Evolutionary conservation across 2,888 invertebrate genomes (phyloP).

Genomic region (Hydropsyche betteni): DNA sequence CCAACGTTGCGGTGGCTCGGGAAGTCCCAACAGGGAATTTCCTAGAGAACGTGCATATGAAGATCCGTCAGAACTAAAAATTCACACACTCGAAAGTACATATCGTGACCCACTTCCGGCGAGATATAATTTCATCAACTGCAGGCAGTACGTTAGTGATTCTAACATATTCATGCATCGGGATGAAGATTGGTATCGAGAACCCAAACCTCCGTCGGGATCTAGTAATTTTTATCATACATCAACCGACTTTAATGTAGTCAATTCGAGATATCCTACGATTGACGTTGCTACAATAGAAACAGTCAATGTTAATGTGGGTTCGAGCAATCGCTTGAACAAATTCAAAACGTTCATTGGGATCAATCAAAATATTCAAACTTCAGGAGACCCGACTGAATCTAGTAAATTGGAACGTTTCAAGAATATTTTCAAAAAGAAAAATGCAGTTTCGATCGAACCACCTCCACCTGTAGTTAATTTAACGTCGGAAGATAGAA

Average conservation of each 20-base stretch:
- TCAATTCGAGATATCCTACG: conserved; percentile 42
- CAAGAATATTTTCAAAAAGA: conserved; percentile 40
- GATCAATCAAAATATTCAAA: conserved; percentile 39
- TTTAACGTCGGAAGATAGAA: conserved; percentile 34
- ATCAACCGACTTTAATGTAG: conserved; percentile 35
- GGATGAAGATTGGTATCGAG: conserved; percentile 49
- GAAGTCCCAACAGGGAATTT: conserved; percentile 1
- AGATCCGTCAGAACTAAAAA: conserved; percentile 44
- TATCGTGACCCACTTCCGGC: conserved; percentile 34
- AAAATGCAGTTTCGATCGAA: conserved; percentile 23
- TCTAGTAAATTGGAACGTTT: conserved; percentile 21
- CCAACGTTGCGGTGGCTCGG: conserved; percentile 46
- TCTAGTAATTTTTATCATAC: conserved; percentile 32
- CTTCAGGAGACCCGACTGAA: neutral
- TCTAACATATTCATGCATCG: conserved; percentile 49
- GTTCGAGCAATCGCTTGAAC: conserved; percentile 43
- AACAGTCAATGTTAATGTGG: conserved; percentile 40
- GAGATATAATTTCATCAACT: conserved; percentile 8
- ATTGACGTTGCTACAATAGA: conserved; percentile 39
- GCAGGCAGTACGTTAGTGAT: conserved; percentile 49
- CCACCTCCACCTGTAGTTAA: conserved; percentile 2
- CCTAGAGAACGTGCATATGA: conserved; percentile 37
- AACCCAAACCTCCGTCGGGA: conserved; percentile 39
- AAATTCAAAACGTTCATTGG: conserved; percentile 46
- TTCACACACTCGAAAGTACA: conserved; percentile 49